Conservation (phyloP, 2,888 invertebrate genomes). For the Lasioglossum leucozonium region DNA sequence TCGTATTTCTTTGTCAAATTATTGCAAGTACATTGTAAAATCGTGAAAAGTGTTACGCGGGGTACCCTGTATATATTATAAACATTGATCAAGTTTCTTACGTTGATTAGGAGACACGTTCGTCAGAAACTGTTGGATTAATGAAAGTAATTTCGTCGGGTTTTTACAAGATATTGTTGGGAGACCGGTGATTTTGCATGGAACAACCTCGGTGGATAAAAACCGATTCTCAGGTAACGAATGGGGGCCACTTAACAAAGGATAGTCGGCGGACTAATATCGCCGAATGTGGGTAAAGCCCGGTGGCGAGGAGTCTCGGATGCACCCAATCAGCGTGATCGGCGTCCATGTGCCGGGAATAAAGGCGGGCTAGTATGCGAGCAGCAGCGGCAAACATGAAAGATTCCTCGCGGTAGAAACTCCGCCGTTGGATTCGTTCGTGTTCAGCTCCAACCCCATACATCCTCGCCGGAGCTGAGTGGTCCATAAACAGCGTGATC, state of each 20-base stretch:
- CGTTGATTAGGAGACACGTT: too few relatives aligned
- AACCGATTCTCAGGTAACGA: neutral
- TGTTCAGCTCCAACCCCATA: conserved; percentile 47
- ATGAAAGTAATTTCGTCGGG: neutral
- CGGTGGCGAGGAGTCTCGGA: conserved; percentile 46
- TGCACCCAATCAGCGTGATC: conserved; percentile 55
- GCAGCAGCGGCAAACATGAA: conserved; percentile 74
- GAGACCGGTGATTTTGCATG: neutral
- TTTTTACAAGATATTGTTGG: neutral
- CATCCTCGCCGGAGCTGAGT: conserved; percentile 45
- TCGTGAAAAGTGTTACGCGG: too few relatives aligned
- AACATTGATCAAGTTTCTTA: too few relatives aligned
- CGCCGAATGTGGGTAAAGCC: conserved; percentile 6
- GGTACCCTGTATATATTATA: too few relatives aligned
- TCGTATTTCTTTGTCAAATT: too few relatives aligned
- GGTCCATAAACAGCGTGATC: conserved; percentile 66
- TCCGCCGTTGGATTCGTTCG: conserved; percentile 46
- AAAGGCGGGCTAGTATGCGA: conserved; percentile 58
- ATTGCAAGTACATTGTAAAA: too few relatives aligned
- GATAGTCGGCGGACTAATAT: neutral
- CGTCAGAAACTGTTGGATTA: neutral
- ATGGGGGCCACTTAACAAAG: conserved; percentile 5
- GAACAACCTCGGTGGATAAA: neutral
- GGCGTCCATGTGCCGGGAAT: conserved; percentile 44
- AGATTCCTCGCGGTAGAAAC: conserved; percentile 66